Percentiles rank a stretch among this genome's conserved stretches.
phyloP scores from a whole-genome alignment of 2,797 vertebrate genomes.

The Peromyscus melanophrys region DNA sequence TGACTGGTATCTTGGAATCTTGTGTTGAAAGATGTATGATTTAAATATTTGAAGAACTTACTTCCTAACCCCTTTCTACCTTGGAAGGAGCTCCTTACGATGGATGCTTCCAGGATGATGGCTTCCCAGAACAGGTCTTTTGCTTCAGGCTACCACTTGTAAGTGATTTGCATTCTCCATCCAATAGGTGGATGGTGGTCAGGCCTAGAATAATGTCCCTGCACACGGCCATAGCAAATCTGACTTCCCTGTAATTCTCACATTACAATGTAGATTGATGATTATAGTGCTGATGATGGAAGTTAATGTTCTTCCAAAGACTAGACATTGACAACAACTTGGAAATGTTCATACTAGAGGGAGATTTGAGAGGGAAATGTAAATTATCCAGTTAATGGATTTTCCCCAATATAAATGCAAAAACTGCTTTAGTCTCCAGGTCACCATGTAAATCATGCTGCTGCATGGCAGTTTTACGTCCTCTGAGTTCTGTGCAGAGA shows the following conservation, averaged over 20 bases:
- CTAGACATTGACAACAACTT: conserved; percentile 79
- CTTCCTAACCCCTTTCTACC: background rate
- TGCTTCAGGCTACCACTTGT: background rate
- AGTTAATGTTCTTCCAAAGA: conserved; percentile 81
- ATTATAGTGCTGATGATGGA: conserved; percentile 73
- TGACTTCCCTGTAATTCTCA: conserved; percentile 67
- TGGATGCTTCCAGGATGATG: background rate
- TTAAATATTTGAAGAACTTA: conserved; percentile 47
- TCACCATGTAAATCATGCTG: conserved; percentile 72
- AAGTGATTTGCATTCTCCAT: conserved; percentile 57
- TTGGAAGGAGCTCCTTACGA: background rate
- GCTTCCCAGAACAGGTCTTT: background rate
- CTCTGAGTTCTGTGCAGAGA: conserved; percentile 65
- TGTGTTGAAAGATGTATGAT: background rate
- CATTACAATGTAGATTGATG: conserved; percentile 73
- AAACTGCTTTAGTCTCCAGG: conserved; percentile 76
- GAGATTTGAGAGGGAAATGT: conserved; percentile 78
- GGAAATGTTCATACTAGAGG: conserved; percentile 75
- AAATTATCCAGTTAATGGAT: conserved; percentile 83
- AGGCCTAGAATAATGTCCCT: conserved; percentile 61
- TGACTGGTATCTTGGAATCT: conserved; percentile 19
- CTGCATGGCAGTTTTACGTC: conserved; percentile 72
- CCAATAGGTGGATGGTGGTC: background rate
- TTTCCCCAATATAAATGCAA: conserved; percentile 83
- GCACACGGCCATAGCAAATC: conserved; percentile 36